Percentiles rank a stretch among this genome's conserved stretches.
These are phyloP conservation scores for Archocentrus centrarchus DNA, from an alignment of 2,113 vertebrate species.

Conservation along the genomic window DNA sequence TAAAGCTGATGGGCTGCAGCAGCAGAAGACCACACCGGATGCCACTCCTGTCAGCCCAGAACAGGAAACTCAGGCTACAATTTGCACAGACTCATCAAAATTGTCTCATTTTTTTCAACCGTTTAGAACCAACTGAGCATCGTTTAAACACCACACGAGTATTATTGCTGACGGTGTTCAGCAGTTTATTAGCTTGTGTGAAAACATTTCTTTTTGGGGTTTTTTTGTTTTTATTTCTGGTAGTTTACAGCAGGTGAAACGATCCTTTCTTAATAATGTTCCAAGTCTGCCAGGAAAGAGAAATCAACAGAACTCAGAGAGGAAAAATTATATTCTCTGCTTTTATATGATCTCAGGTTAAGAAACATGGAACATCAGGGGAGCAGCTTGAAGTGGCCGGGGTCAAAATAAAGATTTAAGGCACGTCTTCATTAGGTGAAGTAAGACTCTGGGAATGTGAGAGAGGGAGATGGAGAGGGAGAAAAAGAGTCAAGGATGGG, in stretches of 20 bases:
- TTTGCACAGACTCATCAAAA: not conserved
- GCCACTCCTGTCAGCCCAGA: not conserved
- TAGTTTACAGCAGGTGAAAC: not conserved
- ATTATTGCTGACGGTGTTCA: not conserved
- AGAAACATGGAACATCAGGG: conserved; percentile 30
- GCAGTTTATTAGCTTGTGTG: too few species aligned
- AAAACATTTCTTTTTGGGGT: not conserved
- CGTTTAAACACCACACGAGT: too few species aligned
- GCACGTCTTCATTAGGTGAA: conserved; percentile 58
- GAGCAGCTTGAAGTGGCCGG: conserved; percentile 39
- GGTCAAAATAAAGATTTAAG: conserved; percentile 45
- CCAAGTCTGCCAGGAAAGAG: not conserved
- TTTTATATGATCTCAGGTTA: conserved; percentile 19
- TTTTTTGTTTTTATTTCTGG: not conserved
- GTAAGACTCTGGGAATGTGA: conserved; percentile 54
- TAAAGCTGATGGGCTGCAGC: not conserved
- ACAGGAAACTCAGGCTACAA: not conserved
- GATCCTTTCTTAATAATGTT: not conserved
- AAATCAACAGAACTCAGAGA: not conserved
- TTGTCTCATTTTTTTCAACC: not conserved
- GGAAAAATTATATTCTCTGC: not conserved
- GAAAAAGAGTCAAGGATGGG: conserved; percentile 53
- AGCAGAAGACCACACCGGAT: not conserved
- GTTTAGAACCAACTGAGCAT: not conserved
- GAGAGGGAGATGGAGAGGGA: conserved; percentile 54